Percentiles rank a stretch among this genome's conserved stretches.
Conservation (phyloP, 2,888 invertebrate species). For the Augiades crinisus region DNA sequence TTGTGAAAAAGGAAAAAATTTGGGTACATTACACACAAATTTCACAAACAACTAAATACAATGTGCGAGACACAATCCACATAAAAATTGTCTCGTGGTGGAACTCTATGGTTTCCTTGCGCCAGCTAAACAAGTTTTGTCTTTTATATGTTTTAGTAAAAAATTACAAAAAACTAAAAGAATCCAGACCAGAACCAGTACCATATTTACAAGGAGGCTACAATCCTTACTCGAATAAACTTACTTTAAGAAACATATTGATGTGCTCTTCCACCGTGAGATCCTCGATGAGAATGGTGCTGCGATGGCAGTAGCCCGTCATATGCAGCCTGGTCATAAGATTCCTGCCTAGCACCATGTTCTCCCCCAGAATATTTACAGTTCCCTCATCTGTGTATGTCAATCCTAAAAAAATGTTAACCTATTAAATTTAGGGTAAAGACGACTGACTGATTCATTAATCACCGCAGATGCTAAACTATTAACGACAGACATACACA, state of each 20-base stretch:
- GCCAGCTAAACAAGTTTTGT: too few species aligned
- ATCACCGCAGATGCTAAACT: too few species aligned
- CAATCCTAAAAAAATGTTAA: slow-evolving; percentile 48
- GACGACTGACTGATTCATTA: too few species aligned
- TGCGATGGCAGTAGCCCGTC: slow-evolving; percentile 63
- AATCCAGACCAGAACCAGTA: not conserved
- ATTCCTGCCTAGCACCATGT: slow-evolving; percentile 33
- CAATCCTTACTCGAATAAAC: not conserved
- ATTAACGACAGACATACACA: too few species aligned
- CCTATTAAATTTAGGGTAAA: not conserved
- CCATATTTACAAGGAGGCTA: not conserved
- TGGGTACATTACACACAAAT: too few species aligned
- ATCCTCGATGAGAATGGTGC: slow-evolving; percentile 50
- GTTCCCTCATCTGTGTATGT: slow-evolving; percentile 53
- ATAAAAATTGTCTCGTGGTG: too few species aligned
- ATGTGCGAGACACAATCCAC: too few species aligned
- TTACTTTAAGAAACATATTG: slow-evolving; percentile 48
- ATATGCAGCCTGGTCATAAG: slow-evolving; percentile 49
- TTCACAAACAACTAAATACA: too few species aligned
- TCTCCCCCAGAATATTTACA: slow-evolving; percentile 53
- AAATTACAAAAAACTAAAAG: too few species aligned
- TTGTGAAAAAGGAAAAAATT: not conserved
- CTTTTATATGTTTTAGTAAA: too few species aligned
- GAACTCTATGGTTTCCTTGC: too few species aligned
- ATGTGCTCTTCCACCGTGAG: slow-evolving; percentile 64